These are phyloP conservation scores for Sesamia inferens DNA, from an alignment of 2,888 invertebrate species.

Conservation along the genomic window DNA sequence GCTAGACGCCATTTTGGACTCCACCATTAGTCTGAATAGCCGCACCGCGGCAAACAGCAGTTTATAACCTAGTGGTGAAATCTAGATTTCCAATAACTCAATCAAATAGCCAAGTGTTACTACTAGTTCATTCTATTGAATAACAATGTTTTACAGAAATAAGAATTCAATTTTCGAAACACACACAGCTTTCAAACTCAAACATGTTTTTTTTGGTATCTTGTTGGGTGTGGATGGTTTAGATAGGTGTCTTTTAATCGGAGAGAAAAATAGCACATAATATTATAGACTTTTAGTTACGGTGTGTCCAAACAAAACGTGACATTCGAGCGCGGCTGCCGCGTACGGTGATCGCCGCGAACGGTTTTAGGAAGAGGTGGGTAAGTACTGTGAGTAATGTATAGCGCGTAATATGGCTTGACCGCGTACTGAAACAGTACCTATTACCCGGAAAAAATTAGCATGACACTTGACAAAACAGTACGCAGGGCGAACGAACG, in stretches of 20 bases:
- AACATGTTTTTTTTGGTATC: constrained; percentile 17
- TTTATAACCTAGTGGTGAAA: constrained; percentile 12
- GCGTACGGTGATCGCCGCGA: too few species aligned
- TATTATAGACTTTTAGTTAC: too few species aligned
- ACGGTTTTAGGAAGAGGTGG: too few species aligned
- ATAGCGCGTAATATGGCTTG: too few species aligned
- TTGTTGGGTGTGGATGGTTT: not conserved
- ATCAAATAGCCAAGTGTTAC: constrained; percentile 3
- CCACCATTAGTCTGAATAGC: constrained; percentile 65
- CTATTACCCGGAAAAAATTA: too few species aligned
- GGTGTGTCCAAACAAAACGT: too few species aligned
- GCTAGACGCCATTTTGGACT: constrained; percentile 87
- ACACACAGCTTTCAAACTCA: constrained; percentile 41
- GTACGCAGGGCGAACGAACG: too few species aligned
- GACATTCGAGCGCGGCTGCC: too few species aligned
- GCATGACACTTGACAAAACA: too few species aligned
- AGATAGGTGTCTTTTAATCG: constrained; percentile 22
- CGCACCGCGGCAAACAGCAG: constrained; percentile 47
- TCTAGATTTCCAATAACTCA: constrained; percentile 4
- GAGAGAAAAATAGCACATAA: too few species aligned
- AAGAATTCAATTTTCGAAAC: constrained; percentile 48
- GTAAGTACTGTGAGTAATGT: too few species aligned
- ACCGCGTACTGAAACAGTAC: too few species aligned
- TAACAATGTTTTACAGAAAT: constrained; percentile 29
- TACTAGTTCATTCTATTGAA: constrained; percentile 1